These are phyloP conservation scores for Rhynchotus rufescens DNA, from an alignment of 2,797 vertebrate genomes.

Conservation along the genomic window DNA sequence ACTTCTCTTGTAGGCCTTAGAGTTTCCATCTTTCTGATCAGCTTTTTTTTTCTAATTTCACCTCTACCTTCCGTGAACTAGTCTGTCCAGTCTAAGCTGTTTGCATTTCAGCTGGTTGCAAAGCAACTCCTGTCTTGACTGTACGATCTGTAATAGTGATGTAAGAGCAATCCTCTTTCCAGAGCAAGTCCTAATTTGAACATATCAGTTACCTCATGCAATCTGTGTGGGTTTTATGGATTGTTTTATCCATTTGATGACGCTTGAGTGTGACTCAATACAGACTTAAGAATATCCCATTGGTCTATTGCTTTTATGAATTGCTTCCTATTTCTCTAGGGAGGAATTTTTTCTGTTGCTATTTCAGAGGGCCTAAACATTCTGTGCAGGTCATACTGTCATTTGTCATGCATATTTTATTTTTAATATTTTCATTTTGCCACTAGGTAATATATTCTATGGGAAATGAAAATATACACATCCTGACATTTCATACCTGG, in stretches of 20 bases:
- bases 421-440: slow-evolving; percentile 1
- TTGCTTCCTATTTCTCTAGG: slow-evolving; percentile 6
- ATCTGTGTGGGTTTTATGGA: slow-evolving; percentile 35
- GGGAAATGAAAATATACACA: background rate
- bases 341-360: background rate
- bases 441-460: background rate
- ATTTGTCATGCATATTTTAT: background rate
- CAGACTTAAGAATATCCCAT: slow-evolving; percentile 17
- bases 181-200: slow-evolving; percentile 65
- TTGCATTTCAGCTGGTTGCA: slow-evolving; percentile 8
- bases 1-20: background rate
- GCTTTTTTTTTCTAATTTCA: slow-evolving; percentile 25
- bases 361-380: slow-evolving; percentile 25
- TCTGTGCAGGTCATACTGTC: background rate
- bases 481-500: background rate
- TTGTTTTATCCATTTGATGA: slow-evolving; percentile 53
- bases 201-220: slow-evolving; percentile 39
- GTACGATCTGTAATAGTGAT: slow-evolving; percentile 17
- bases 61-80: slow-evolving; percentile 34
- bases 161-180: slow-evolving; percentile 58
- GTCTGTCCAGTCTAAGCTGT: slow-evolving; percentile 9
- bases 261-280: slow-evolving; percentile 46
- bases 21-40: background rate
- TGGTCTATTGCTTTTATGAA: slow-evolving; percentile 47
- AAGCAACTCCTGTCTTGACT: slow-evolving; percentile 31